A percentile compares a stretch with the other conserved stretches of the same genome.
Conservation (phyloP, 2,888 invertebrate species). For the Agelastica alni region DNA sequence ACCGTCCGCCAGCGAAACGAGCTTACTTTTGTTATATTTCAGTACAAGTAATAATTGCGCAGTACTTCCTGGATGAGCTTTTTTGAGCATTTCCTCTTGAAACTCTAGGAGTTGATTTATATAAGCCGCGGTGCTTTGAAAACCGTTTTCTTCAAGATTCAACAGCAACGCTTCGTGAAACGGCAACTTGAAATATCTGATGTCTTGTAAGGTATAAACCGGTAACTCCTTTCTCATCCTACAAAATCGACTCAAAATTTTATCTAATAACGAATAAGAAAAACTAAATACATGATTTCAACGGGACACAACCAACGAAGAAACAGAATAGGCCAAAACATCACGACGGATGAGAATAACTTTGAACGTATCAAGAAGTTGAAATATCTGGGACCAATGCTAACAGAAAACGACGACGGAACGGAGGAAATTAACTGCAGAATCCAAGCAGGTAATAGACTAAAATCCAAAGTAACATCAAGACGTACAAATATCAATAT, state of each 20-base stretch:
- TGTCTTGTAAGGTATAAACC: constrained; percentile 46
- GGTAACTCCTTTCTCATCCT: constrained; percentile 50
- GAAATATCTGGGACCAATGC: too few relatives aligned
- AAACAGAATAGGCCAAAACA: too few relatives aligned
- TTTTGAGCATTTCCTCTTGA: constrained; percentile 61
- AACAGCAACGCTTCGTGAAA: constrained; percentile 61
- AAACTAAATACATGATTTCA: too few relatives aligned
- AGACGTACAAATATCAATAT: too few relatives aligned
- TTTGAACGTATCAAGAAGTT: too few relatives aligned
- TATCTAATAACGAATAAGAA: background rate
- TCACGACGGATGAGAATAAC: too few relatives aligned
- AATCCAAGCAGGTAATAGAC: too few relatives aligned
- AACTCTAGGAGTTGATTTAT: constrained; percentile 62
- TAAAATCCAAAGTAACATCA: too few relatives aligned
- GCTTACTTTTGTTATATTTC: constrained; percentile 41
- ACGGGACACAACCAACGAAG: too few relatives aligned
- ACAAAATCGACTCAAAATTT: background rate
- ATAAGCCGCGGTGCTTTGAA: constrained; percentile 58
- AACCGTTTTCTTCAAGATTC: constrained; percentile 62
- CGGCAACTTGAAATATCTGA: constrained; percentile 60
- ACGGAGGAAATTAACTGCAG: too few relatives aligned
- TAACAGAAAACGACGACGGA: too few relatives aligned
- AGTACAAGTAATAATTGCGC: constrained; percentile 53
- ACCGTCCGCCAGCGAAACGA: constrained; percentile 40
- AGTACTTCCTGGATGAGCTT: too few relatives aligned